Evolutionary conservation across 2,888 invertebrate genomes (phyloP).

Genomic region (Leptinotarsa rubiginosa): DNA sequence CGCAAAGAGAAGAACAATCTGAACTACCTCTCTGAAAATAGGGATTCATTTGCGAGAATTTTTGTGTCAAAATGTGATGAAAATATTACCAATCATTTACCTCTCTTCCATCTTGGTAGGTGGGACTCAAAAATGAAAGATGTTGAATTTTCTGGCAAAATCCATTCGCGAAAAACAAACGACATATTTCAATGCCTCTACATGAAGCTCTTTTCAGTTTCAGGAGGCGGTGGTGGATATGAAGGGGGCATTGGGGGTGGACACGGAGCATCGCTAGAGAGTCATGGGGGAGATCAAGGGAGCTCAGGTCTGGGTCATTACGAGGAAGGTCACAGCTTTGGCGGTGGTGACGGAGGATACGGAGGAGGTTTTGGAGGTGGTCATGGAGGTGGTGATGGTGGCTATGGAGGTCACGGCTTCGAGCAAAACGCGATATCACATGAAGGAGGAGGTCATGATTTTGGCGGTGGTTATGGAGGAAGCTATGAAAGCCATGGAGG

Average conservation of each 20-base stretch:
- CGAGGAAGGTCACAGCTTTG: conserved; percentile 44
- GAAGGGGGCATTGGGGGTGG: conserved; percentile 59
- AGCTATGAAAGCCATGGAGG: conserved; percentile 33
- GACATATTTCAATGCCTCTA: no score
- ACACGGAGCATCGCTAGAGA: conserved; percentile 26
- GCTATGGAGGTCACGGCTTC: conserved; percentile 34
- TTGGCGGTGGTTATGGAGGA: conserved; percentile 39
- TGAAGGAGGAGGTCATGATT: conserved; percentile 44
- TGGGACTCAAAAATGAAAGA: no score
- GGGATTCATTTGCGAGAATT: no score
- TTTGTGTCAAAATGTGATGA: no score
- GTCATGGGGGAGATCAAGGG: conserved; percentile 16
- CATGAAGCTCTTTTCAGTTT: not conserved
- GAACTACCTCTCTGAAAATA: no score
- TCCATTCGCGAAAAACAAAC: no score
- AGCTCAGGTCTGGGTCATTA: conserved; percentile 4
- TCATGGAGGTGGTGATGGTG: conserved; percentile 20
- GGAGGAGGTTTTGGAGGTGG: conserved; percentile 59
- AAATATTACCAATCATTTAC: no score
- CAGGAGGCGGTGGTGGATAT: conserved; percentile 56
- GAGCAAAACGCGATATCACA: conserved; percentile 46
- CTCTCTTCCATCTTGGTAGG: no score
- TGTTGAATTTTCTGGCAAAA: no score
- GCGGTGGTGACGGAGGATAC: conserved; percentile 60
- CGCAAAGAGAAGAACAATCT: no score